Evolutionary conservation across 2,888 invertebrate species (phyloP).

Genomic region (Furcula furcula): DNA sequence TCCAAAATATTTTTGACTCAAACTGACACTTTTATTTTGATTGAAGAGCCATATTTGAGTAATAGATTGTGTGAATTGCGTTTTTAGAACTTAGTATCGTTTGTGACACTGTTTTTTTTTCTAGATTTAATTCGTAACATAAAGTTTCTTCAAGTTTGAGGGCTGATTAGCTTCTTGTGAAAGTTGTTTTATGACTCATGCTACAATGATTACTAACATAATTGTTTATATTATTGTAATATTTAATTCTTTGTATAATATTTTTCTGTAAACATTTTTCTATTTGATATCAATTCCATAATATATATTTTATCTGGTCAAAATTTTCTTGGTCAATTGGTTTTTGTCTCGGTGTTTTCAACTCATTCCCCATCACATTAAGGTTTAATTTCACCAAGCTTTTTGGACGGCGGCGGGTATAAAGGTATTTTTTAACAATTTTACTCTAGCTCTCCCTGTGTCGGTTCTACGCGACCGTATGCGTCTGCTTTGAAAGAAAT

Average conservation of each 20-base stretch:
- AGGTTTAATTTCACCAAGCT: conserved; percentile 14
- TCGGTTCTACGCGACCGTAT: not conserved
- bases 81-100: too few relatives aligned
- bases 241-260: too few relatives aligned
- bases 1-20: too few relatives aligned
- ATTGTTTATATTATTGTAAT: too few relatives aligned
- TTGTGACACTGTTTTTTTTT: too few relatives aligned
- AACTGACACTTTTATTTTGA: too few relatives aligned
- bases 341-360: too few relatives aligned
- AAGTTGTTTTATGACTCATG: not conserved
- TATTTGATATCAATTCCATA: not conserved
- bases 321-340: conserved; percentile 14
- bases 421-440: conserved; percentile 26
- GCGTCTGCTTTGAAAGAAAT: not conserved
- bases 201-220: not conserved
- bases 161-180: too few relatives aligned
- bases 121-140: too few relatives aligned
- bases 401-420: conserved; percentile 10
- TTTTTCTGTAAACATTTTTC: not conserved
- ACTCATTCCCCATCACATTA: conserved; percentile 15
- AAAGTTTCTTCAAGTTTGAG: too few relatives aligned
- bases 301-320: not conserved
- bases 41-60: too few relatives aligned
- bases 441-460: conserved; percentile 6
- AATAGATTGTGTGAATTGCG: too few relatives aligned